Percentiles rank a stretch among this genome's conserved stretches.
These are phyloP conservation scores for Thymelicus sylvestris DNA, from an alignment of 2,888 invertebrate genomes.

Conservation along the genomic window DNA sequence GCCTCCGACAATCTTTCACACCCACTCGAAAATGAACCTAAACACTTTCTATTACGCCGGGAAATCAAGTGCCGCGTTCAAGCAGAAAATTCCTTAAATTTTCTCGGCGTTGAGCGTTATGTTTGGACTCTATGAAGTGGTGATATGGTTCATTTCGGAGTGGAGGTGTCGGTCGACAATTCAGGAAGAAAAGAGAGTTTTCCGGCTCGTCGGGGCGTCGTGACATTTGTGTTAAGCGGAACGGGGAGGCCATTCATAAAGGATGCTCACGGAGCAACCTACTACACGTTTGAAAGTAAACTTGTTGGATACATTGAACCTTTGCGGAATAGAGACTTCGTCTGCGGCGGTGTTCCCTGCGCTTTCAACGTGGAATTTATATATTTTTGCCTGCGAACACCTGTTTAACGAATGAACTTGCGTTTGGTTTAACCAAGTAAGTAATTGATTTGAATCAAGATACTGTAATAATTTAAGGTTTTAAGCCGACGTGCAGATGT, in stretches of 20 bases:
- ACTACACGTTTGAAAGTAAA: constrained; percentile 71
- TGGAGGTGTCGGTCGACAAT: constrained; percentile 60
- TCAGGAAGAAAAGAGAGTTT: constrained; percentile 84
- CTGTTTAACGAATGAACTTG: too few species aligned
- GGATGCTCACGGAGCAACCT: constrained; percentile 63
- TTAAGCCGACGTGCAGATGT: too few species aligned
- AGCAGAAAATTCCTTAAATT: constrained; percentile 81
- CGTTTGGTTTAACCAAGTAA: too few species aligned
- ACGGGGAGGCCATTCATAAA: constrained; percentile 81
- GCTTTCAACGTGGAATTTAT: background rate
- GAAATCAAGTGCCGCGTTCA: constrained; percentile 53
- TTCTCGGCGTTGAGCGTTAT: constrained; percentile 49
- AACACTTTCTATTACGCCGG: constrained; percentile 52
- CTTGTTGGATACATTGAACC: constrained; percentile 58
- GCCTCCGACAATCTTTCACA: constrained; percentile 54
- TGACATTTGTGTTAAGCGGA: constrained; percentile 83
- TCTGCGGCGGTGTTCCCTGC: background rate
- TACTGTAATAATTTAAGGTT: too few species aligned
- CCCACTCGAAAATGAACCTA: constrained; percentile 49
- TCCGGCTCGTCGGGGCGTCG: constrained; percentile 80
- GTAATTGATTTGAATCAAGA: too few species aligned
- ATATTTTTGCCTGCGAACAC: background rate
- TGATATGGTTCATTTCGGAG: constrained; percentile 55
- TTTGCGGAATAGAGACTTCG: constrained; percentile 22
- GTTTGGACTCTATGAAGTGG: constrained; percentile 52